Evolutionary conservation across 2,888 invertebrate genomes (phyloP).

Genomic region (Erebia palarica): DNA sequence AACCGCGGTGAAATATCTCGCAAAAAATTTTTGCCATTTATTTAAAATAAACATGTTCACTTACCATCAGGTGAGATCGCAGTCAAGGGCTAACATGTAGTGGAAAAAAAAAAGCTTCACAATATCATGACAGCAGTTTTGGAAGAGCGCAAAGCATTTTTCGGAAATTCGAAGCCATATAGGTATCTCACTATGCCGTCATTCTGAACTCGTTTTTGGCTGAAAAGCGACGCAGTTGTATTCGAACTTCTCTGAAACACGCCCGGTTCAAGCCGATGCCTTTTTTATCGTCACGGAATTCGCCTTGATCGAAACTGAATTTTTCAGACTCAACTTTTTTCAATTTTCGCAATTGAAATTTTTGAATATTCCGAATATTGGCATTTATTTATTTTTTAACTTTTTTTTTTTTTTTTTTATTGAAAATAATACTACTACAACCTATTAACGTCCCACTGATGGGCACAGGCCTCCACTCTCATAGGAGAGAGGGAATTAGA

Average conservation of each 20-base stretch:
- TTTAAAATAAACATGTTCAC: no score
- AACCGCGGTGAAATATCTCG: no score
- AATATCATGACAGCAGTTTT: neutral
- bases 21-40: no score
- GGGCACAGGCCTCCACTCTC: no score
- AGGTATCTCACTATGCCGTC: conserved; percentile 5
- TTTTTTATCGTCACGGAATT: conserved; percentile 9
- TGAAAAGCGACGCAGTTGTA: conserved; percentile 14
- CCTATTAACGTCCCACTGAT: no score
- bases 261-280: neutral
- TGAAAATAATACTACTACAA: no score
- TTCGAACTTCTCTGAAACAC: conserved; percentile 4
- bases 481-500: no score
- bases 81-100: no score
- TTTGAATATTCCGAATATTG: neutral
- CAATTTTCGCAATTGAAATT: neutral
- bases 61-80: no score
- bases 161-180: conserved; percentile 1
- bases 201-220: conserved; percentile 14
- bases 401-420: no score
- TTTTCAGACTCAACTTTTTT: neutral
- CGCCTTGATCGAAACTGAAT: conserved; percentile 8
- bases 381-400: neutral
- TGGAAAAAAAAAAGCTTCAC: no score
- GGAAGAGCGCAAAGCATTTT: neutral